Conservation (phyloP, 2,888 invertebrate genomes). For the Eilema sororculum region DNA sequence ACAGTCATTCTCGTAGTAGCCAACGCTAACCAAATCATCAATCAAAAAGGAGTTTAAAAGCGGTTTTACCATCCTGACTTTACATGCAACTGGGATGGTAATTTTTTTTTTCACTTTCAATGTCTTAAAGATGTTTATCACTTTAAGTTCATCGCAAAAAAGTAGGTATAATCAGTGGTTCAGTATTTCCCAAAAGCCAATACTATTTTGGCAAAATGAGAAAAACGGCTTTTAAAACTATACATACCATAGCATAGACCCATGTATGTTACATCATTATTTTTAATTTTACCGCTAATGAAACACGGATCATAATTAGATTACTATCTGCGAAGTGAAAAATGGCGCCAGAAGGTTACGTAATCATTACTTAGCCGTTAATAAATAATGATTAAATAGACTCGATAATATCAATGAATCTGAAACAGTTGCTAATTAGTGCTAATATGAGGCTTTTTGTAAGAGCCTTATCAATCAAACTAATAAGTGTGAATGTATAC, state of each 20-base stretch:
- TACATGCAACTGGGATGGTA: too few species aligned
- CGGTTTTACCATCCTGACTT: too few species aligned
- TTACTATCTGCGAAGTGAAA: neutral
- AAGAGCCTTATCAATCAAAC: conserved; percentile 25
- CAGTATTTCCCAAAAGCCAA: too few species aligned
- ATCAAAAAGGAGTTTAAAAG: too few species aligned
- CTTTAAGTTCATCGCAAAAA: too few species aligned
- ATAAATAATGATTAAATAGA: conserved; percentile 1
- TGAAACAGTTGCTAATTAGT: conserved; percentile 34
- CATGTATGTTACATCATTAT: neutral
- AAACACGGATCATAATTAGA: neutral
- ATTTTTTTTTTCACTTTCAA: too few species aligned
- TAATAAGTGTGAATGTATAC: conserved; percentile 33
- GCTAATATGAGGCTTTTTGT: conserved; percentile 27
- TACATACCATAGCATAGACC: neutral
- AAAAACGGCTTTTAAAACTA: neutral
- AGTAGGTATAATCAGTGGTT: too few species aligned
- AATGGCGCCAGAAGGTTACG: conserved; percentile 1
- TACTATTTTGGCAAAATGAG: too few species aligned
- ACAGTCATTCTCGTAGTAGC: too few species aligned
- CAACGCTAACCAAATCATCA: too few species aligned
- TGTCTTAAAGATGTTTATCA: too few species aligned
- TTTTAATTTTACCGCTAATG: neutral
- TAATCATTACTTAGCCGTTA: conserved; percentile 4
- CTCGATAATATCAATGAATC: conserved; percentile 1